A percentile compares a stretch with the other conserved stretches of the same genome.
Conservation (phyloP, 2,113 vertebrate species). For the Papio anubis region DNA sequence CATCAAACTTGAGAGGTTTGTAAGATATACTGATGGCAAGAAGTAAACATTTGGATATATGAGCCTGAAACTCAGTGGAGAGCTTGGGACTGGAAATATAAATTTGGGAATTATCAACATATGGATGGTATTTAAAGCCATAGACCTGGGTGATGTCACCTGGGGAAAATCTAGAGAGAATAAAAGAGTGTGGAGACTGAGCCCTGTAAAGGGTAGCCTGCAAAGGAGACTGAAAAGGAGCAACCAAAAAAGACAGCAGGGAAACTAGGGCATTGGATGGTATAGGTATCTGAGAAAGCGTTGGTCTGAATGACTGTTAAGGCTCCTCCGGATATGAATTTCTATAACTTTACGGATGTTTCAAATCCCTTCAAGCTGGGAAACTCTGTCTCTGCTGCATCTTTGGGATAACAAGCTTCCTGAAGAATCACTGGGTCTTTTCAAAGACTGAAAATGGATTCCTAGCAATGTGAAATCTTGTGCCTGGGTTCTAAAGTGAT, state of each 20-base stretch:
- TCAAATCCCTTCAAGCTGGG: background rate
- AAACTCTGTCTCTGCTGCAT: background rate
- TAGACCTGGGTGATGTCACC: background rate
- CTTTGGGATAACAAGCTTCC: background rate
- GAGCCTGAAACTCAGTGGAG: background rate
- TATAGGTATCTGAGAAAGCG: background rate
- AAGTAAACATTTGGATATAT: background rate
- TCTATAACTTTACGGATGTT: background rate
- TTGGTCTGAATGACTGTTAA: background rate
- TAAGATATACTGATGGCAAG: background rate
- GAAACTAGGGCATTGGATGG: background rate
- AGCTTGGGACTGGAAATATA: background rate
- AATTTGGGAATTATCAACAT: background rate
- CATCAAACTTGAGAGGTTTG: background rate
- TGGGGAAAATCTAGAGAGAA: background rate
- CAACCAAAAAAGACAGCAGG: background rate
- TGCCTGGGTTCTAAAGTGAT: background rate
- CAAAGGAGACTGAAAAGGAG: background rate
- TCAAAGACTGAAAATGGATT: conserved; percentile 9
- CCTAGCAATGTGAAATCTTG: background rate
- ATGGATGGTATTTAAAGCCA: background rate
- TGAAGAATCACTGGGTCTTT: background rate
- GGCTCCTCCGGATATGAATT: background rate
- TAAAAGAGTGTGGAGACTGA: background rate
- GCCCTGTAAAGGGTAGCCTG: background rate